Conservation (phyloP, 2,888 invertebrate genomes). For the Leptura quadrifasciata region DNA sequence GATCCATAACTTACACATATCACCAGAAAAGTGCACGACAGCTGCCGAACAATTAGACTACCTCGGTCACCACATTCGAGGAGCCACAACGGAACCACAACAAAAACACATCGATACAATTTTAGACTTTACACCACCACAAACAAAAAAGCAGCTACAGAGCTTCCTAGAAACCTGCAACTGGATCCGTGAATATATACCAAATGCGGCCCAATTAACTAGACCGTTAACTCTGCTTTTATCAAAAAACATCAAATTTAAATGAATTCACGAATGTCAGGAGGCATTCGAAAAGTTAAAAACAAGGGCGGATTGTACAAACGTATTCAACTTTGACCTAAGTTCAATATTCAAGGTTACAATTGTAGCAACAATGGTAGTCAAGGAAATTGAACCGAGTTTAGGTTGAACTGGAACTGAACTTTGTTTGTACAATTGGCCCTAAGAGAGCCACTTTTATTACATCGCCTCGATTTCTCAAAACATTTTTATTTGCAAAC, state of each 20-base stretch:
- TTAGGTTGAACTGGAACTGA: too few relatives aligned
- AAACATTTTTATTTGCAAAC: too few relatives aligned
- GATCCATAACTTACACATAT: constrained; percentile 29
- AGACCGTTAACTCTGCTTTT: constrained; percentile 24
- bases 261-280: not conserved
- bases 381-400: too few relatives aligned
- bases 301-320: not conserved
- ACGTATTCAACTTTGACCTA: not conserved
- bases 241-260: not conserved
- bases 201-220: constrained; percentile 9
- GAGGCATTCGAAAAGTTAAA: not conserved
- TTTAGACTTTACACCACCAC: not conserved
- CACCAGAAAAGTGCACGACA: constrained; percentile 31
- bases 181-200: too few relatives aligned
- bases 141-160: constrained; percentile 35
- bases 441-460: too few relatives aligned
- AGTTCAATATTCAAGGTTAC: not conserved
- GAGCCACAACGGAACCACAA: too few relatives aligned
- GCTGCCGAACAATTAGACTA: not conserved
- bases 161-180: constrained; percentile 37
- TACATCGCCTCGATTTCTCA: too few relatives aligned
- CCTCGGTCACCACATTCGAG: too few relatives aligned
- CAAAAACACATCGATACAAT: constrained; percentile 19
- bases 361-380: too few relatives aligned
- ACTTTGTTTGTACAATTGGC: too few relatives aligned